A percentile compares a stretch with the other conserved stretches of the same genome.
These are phyloP conservation scores for Glomeris maerens DNA, from an alignment of 1,140 invertebrate genomes.

Conservation along the genomic window DNA sequence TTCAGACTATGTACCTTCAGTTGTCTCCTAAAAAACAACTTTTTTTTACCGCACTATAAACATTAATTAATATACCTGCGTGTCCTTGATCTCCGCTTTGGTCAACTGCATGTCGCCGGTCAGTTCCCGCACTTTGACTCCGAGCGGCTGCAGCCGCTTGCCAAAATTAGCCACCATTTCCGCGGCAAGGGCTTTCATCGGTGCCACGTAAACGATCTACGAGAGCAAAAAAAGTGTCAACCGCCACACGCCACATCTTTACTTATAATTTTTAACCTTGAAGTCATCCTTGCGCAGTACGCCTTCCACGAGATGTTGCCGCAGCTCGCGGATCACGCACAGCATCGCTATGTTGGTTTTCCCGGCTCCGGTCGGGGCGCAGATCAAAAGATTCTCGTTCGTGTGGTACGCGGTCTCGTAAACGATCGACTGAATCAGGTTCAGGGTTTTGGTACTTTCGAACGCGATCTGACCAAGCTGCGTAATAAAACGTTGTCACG, in stretches of 20 bases:
- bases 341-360: slow-evolving; percentile 98
- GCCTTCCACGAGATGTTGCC: slow-evolving; percentile 61
- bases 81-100: slow-evolving; percentile 84
- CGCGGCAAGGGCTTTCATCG: slow-evolving; percentile 97
- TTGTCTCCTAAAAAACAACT: too few relatives aligned
- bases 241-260: neutral
- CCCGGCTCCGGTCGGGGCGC: slow-evolving; percentile 89
- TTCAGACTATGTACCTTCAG: too few relatives aligned
- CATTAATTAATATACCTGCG: slow-evolving; percentile 50
- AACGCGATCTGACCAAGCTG: slow-evolving; percentile 74
- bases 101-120: slow-evolving; percentile 98
- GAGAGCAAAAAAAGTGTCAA: slow-evolving; percentile 17
- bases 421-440: slow-evolving; percentile 91
- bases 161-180: slow-evolving; percentile 96
- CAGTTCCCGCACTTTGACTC: slow-evolving; percentile 74
- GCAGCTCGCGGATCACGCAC: slow-evolving; percentile 76
- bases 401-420: slow-evolving; percentile 89
- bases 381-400: slow-evolving; percentile 92
- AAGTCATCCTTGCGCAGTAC: slow-evolving; percentile 81
- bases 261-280: slow-evolving; percentile 49
- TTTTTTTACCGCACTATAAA: too few relatives aligned
- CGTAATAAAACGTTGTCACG: slow-evolving; percentile 17
- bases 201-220: slow-evolving; percentile 93
- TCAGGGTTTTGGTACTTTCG: slow-evolving; percentile 66
- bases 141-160: slow-evolving; percentile 57